Evolutionary conservation across 1,140 invertebrate genomes (phyloP).

Genomic region (Drosophila mauritiana): DNA sequence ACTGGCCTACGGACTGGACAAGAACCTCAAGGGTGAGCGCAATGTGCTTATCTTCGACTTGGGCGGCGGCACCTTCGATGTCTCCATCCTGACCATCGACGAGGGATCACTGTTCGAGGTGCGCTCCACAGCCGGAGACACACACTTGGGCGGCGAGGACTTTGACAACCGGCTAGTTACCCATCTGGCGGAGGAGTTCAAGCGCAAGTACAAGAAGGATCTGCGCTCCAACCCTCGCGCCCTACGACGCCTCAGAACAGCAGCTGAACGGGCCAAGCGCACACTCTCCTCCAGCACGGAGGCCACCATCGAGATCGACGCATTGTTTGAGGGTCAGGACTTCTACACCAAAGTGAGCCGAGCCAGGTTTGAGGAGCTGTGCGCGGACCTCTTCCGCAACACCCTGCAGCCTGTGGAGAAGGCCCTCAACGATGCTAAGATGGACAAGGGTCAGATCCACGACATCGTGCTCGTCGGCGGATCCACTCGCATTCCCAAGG

Average conservation of each 20-base stretch:
- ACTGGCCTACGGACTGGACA: slow-evolving; percentile 91
- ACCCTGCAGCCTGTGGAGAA: slow-evolving; percentile 90
- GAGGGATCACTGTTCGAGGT: slow-evolving; percentile 93
- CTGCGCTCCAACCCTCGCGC: slow-evolving; percentile 90
- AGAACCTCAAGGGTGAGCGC: slow-evolving; percentile 90
- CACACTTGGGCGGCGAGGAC: slow-evolving; percentile 91
- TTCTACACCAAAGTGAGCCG: slow-evolving; percentile 94
- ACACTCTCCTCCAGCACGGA: slow-evolving; percentile 89
- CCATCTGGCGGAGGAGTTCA: slow-evolving; percentile 91
- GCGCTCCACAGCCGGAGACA: slow-evolving; percentile 91
- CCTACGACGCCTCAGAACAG: slow-evolving; percentile 90
- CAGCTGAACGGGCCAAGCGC: slow-evolving; percentile 90
- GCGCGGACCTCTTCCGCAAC: slow-evolving; percentile 91
- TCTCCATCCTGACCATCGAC: slow-evolving; percentile 94
- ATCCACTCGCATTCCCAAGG: slow-evolving; percentile 88
- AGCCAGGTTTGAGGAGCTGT: slow-evolving; percentile 94
- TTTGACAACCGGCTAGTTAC: slow-evolving; percentile 93
- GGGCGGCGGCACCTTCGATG: slow-evolving; percentile 92
- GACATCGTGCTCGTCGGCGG: slow-evolving; percentile 88
- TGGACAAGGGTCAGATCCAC: slow-evolving; percentile 89
- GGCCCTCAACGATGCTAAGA: slow-evolving; percentile 90
- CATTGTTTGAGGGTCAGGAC: slow-evolving; percentile 90
- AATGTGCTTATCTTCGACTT: slow-evolving; percentile 91
- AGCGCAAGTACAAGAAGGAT: slow-evolving; percentile 93
- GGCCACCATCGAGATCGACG: slow-evolving; percentile 90